phyloP scores from a whole-genome alignment of 2,113 vertebrate genomes.

The Typhlomys cinereus region DNA sequence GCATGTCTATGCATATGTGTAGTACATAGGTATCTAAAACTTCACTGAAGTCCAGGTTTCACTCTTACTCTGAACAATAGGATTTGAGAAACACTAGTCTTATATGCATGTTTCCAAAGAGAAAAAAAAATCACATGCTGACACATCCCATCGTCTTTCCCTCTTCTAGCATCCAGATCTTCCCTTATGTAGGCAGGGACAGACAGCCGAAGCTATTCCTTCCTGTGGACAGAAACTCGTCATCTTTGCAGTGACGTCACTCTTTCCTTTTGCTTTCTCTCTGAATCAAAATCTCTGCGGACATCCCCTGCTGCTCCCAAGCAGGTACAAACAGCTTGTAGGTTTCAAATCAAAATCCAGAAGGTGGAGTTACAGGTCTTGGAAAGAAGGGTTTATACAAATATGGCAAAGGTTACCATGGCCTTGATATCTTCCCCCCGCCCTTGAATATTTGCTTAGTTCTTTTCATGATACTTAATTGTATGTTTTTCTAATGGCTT shows the following conservation, averaged over 20 bases:
- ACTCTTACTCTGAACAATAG: background rate
- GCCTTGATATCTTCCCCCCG: background rate
- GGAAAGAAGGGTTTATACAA: background rate
- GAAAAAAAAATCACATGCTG: background rate
- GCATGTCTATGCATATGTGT: background rate
- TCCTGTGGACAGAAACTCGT: background rate
- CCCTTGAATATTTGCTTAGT: conserved; percentile 15
- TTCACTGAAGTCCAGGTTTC: background rate
- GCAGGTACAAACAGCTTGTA: fast-evolving
- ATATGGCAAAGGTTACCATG: background rate
- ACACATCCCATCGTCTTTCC: background rate
- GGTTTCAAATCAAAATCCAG: background rate
- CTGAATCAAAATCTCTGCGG: background rate
- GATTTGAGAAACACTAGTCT: background rate
- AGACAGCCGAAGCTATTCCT: background rate
- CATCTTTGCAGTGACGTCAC: background rate
- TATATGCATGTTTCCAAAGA: conserved; percentile 16
- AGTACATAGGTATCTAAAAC: background rate
- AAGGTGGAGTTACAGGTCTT: background rate
- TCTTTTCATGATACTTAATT: conserved; percentile 80
- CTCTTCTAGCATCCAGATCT: background rate
- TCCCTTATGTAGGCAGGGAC: background rate
- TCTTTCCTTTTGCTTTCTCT: background rate
- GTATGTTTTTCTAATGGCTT: conserved; percentile 42
- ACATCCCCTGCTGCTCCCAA: background rate